Base-by-base conservation (phyloP, 2,113 vertebrate species). In the Pleuronectes platessa region DNA sequence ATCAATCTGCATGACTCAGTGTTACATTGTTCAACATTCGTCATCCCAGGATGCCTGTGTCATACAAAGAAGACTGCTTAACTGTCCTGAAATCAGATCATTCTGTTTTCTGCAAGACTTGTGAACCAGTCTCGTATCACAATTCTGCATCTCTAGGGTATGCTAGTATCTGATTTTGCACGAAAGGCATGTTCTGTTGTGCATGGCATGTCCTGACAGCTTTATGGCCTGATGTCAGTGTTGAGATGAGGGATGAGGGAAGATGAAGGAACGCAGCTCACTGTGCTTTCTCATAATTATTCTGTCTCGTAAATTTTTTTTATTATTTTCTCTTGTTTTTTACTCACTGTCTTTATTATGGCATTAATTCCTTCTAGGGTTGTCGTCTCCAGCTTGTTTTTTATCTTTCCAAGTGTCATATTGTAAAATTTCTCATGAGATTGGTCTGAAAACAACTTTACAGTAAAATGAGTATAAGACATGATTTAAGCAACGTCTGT, bases 61-160 rank as follows among this genome's bases (percentile, higher is more conserved):
- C 74, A 74, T 35, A 13, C 12, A 14, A 78, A 71, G 68, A 87
- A 88, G 61, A 73, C 63, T 68, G 79, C 66, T 54, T 66, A n/a
- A 62, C 66, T 54, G 45, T 55, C 35, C 71, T n/a, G 26, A 18
- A 60, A 55, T 77, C 84, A 63, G 67, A 75, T 53, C 75, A 82
- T 81, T 54, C 64, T 27, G 1, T 27, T 3, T 26, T 49, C 40
- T 13, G 8, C 40, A 18, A 15, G 61, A 42, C 31, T 21, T 42
- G n/a, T 23, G 61, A 26, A 35, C 49, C 56, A 4, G 42, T 56
- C 18, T 31, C 42, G 9, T 62, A 61, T 79, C 76, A n/a, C 14
- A 20, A 49, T 40, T 79, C 53, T 59, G 54, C 42, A 51, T 82
- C 49, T 72, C 7, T 0, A 18, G 71, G 18, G 51, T 47, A 15